Percentiles rank a stretch among this genome's conserved stretches.
phyloP scores from a whole-genome alignment of 2,888 invertebrate species.

The Pseudococcus viburni region DNA sequence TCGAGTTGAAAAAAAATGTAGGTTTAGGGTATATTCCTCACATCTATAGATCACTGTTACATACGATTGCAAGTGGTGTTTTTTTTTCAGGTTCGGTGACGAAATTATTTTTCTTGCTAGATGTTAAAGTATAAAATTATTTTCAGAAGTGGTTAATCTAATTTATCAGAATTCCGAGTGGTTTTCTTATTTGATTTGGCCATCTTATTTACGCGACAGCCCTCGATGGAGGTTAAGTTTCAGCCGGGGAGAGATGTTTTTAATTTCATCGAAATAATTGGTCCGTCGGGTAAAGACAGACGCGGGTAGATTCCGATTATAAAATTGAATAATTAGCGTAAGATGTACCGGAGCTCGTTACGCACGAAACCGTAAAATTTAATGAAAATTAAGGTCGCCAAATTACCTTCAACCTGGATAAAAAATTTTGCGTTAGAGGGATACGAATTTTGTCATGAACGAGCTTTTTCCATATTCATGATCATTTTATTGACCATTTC shows the following conservation, averaged over 20 bases:
- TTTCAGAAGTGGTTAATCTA: neutral
- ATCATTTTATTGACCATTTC: neutral
- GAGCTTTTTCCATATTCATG: neutral
- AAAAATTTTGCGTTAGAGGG: neutral
- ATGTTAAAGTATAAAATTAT: neutral
- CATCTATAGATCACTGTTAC: too few species aligned
- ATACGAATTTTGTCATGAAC: neutral
- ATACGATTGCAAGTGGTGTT: too few species aligned
- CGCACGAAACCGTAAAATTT: conserved; percentile 32
- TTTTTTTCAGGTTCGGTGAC: too few species aligned
- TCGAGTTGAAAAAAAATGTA: too few species aligned
- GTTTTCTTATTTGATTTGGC: conserved; percentile 3
- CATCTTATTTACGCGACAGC: neutral
- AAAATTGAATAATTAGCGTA: conserved; percentile 33
- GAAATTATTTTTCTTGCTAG: too few species aligned
- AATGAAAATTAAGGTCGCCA: conserved; percentile 35
- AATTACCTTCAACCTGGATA: neutral
- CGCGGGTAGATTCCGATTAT: neutral
- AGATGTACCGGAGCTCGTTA: conserved; percentile 29
- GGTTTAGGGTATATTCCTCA: too few species aligned
- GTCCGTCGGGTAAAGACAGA: conserved; percentile 19
- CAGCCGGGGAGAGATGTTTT: neutral
- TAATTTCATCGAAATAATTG: conserved; percentile 38
- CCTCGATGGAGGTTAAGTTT: neutral
- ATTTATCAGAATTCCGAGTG: neutral